A percentile compares a stretch with the other conserved stretches of the same genome.
Conservation (phyloP, 1,140 invertebrate species). For the Scaptodrosophila lebanonensis region DNA sequence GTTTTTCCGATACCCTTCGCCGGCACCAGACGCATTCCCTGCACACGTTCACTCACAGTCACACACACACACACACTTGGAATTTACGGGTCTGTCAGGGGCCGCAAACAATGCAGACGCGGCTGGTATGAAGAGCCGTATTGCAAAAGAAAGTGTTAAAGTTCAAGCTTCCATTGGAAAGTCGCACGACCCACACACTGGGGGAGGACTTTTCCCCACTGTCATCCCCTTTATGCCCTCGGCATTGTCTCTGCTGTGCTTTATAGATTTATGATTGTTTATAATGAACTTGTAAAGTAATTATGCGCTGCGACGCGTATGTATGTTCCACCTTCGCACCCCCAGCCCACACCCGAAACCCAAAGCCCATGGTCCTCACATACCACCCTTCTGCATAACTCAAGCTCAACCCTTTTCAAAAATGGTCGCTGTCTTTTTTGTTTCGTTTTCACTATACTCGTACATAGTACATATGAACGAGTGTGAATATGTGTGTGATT, state of each 20-base stretch:
- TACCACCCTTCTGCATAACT: constrained; percentile 30
- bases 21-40: too few species aligned
- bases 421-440: constrained; percentile 55
- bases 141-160: constrained; percentile 49
- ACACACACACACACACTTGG: constrained; percentile 25
- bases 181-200: constrained; percentile 3
- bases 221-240: constrained; percentile 1
- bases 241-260: not conserved
- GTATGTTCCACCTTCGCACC: constrained; percentile 39
- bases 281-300: constrained; percentile 78
- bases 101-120: constrained; percentile 11
- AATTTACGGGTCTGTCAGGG: constrained; percentile 2
- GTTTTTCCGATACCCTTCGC: too few species aligned
- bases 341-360: constrained; percentile 5
- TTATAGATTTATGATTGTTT: constrained; percentile 76
- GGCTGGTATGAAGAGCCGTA: constrained; percentile 7
- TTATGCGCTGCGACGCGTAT: constrained; percentile 70
- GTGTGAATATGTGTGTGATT: not conserved
- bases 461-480: too few species aligned
- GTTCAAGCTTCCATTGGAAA: constrained; percentile 54
- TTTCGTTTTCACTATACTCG: not conserved
- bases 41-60: constrained; percentile 19
- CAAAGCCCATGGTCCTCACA: too few species aligned
- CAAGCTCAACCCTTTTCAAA: constrained; percentile 69
- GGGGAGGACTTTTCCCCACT: constrained; percentile 5